phyloP scores from a whole-genome alignment of 2,797 vertebrate genomes.

The Hirundo rustica region DNA sequence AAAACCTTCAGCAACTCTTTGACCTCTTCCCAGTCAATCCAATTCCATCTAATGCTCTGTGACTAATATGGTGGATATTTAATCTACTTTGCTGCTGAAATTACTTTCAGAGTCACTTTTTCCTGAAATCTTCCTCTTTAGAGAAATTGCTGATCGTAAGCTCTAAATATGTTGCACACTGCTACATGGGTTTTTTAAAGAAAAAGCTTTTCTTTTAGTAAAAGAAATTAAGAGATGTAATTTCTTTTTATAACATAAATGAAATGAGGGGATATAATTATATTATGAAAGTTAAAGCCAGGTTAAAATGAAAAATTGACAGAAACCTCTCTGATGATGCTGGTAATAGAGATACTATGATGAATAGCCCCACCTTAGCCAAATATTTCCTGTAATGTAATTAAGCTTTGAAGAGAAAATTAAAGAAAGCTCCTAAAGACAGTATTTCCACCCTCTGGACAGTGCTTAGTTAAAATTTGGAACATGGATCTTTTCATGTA shows the following conservation, averaged over 20 bases:
- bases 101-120: conserved; percentile 76
- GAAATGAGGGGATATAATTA: conserved; percentile 34
- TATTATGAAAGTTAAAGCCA: conserved; percentile 61
- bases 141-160: conserved; percentile 76
- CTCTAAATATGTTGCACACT: conserved; percentile 68
- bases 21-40: conserved; percentile 77
- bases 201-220: conserved; percentile 56
- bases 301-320: conserved; percentile 56
- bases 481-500: not conserved
- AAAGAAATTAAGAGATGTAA: conserved; percentile 61
- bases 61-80: conserved; percentile 82
- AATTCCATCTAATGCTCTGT: conserved; percentile 82
- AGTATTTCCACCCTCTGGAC: not conserved
- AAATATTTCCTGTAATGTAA: conserved; percentile 61
- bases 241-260: conserved; percentile 60
- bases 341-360: conserved; percentile 44
- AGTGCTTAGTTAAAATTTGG: not conserved
- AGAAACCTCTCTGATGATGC: conserved; percentile 12
- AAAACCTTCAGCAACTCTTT: conserved; percentile 77
- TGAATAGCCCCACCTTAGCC: conserved; percentile 40
- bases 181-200: conserved; percentile 30
- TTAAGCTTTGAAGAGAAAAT: conserved; percentile 40
- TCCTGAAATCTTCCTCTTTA: conserved; percentile 71
- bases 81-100: conserved; percentile 81
- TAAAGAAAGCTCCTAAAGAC: not conserved